These are phyloP conservation scores for Deilephila elpenor DNA, from an alignment of 2,888 invertebrate species.

Conservation along the genomic window DNA sequence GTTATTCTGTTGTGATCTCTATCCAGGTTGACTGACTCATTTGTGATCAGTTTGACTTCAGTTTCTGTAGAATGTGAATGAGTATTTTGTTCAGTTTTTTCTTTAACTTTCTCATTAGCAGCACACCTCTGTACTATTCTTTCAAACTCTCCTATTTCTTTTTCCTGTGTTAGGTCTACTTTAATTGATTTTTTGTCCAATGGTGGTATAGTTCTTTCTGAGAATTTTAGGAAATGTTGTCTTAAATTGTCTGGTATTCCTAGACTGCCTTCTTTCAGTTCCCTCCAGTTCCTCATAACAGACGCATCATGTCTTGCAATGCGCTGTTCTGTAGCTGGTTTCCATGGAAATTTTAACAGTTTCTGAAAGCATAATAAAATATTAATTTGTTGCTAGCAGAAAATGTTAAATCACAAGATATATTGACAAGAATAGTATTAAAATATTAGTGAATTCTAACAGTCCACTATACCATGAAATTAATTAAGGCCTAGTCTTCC, in stretches of 20 bases:
- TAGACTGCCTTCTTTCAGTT: conserved; percentile 84
- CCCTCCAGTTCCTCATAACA: conserved; percentile 89
- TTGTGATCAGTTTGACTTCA: conserved; percentile 20
- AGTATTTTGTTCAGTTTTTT: conserved; percentile 10
- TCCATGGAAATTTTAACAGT: conserved; percentile 88
- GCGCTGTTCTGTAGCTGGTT: conserved; percentile 81
- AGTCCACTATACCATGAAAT: no score
- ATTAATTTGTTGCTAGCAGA: no score
- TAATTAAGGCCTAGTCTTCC: no score
- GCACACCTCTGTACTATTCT: conserved; percentile 77
- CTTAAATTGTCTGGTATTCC: conserved; percentile 74
- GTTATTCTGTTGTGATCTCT: conserved; percentile 60
- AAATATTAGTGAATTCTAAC: no score
- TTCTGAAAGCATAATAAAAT: conserved; percentile 69
- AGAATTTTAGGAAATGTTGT: conserved; percentile 88
- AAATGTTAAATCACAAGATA: no score
- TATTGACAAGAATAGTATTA: no score
- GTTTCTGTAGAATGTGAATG: conserved; percentile 30
- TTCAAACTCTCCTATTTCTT: conserved; percentile 76
- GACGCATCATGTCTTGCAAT: conserved; percentile 87
- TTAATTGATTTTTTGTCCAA: conserved; percentile 66
- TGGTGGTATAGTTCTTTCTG: conserved; percentile 82
- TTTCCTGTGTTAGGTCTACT: conserved; percentile 60
- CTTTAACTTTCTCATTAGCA: conserved; percentile 45
- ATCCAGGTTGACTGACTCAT: conserved; percentile 34